Base-by-base conservation (phyloP, 2,888 invertebrate genomes). In the Acanthoscelides obtectus region DNA sequence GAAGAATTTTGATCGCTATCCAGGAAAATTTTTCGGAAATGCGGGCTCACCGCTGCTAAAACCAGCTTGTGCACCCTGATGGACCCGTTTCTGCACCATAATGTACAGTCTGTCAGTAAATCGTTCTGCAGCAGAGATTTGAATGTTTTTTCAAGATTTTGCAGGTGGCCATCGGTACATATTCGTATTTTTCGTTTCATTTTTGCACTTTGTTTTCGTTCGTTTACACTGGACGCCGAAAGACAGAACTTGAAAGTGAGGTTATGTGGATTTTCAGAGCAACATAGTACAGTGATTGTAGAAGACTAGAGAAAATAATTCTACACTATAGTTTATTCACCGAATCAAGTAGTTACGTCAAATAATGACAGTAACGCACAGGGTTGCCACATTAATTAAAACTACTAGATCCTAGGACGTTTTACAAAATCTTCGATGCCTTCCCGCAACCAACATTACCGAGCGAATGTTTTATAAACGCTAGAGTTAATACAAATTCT, bases 21-120 rank as follows among this genome's bases (percentile, higher is more conserved):
- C 82, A 90, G 89, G 86, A 93, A 91, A 78, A 93, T 90, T 78
- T 90, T 89, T 82, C 92, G 91, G 85, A 93, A 93, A 83, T 93
- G 93, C 70, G 92, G 91, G 81, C 92, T 92, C 86, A 91, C 92
- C 70, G 92, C 92, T 67, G 93, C 92, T 75, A 93, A 87, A 76
- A 93, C 91, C 77, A 93, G 87, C 83, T 92, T 90, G 84, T 92
- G 92, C 66, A 91, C 91, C 81, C 90, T 89, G 79, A 92, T 87
- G 82, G 90, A 89, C 64, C 92, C 92, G 84, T 91, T 92, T 80
- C 90, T 90, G 85, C 92, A 92, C 80, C 90, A 90, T 80, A 92
- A 87, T 76, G 91, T 92, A 77, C 92, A 91, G 82, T 92, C 92
- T 63, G 91, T 90, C 74, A 92, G 87, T 79, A 89, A 88, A 79